A percentile compares a stretch with the other conserved stretches of the same genome.
Evolutionary conservation across 2,888 invertebrate genomes (phyloP).

Genomic region (Pseudococcus viburni): DNA sequence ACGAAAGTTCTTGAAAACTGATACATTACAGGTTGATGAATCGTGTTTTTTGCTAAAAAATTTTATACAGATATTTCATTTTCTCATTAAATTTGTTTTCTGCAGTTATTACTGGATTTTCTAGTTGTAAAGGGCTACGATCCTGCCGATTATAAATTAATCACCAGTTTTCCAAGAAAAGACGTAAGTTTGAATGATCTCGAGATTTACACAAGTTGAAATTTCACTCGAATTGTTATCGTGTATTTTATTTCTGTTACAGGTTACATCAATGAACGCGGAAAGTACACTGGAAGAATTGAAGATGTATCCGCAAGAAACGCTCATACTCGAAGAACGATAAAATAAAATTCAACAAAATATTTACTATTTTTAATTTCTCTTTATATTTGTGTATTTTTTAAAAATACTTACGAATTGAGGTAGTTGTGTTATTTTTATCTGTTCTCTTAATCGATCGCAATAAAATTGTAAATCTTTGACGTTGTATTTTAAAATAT

Average conservation of each 20-base stretch:
- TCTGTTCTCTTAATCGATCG: conserved; percentile 57
- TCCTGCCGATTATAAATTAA: conserved; percentile 89
- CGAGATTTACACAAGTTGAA: background rate
- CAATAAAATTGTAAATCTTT: conserved; percentile 62
- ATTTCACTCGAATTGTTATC: background rate
- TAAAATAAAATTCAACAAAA: conserved; percentile 73
- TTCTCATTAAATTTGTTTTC: conserved; percentile 68
- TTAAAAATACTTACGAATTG: conserved; percentile 53
- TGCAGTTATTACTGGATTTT: conserved; percentile 86
- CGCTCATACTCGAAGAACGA: conserved; percentile 94
- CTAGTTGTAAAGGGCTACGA: conserved; percentile 91
- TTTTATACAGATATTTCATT: background rate
- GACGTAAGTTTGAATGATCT: conserved; percentile 81
- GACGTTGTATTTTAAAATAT: conserved; percentile 59
- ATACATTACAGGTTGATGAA: conserved; percentile 74
- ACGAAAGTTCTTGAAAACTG: conserved; percentile 80
- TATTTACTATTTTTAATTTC: conserved; percentile 35
- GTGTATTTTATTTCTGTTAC: conserved; percentile 70
- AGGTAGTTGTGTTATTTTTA: conserved; percentile 54
- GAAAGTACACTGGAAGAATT: conserved; percentile 84
- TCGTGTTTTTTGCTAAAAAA: too few species aligned
- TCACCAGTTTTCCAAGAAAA: conserved; percentile 94
- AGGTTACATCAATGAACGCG: conserved; percentile 85
- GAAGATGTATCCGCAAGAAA: conserved; percentile 94
- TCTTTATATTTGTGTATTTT: conserved; percentile 54